Evolutionary conservation across 2,888 invertebrate species (phyloP).

Genomic region (Geotrupes spiniger): DNA sequence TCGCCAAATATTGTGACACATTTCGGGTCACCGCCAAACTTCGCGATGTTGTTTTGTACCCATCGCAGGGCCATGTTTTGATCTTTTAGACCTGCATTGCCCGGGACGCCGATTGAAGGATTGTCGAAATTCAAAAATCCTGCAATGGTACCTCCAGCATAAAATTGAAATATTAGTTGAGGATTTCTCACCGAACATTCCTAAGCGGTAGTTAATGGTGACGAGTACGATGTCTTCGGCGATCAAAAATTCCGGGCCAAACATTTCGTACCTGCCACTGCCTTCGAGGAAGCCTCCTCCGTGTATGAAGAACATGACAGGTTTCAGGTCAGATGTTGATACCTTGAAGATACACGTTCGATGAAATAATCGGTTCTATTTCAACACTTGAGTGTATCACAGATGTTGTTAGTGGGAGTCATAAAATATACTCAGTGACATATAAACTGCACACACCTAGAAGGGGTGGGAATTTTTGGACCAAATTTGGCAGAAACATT

Average conservation of each 20-base stretch:
- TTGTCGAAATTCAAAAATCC: slow-evolving; percentile 49
- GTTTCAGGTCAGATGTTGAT: slow-evolving; percentile 1
- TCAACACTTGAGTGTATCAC: too few relatives aligned
- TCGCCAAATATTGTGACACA: slow-evolving; percentile 52
- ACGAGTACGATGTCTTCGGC: slow-evolving; percentile 52
- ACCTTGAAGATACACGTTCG: too few relatives aligned
- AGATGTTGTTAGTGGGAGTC: too few relatives aligned
- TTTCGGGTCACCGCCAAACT: slow-evolving; percentile 49
- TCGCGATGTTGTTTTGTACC: slow-evolving; percentile 49
- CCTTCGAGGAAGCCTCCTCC: slow-evolving; percentile 53
- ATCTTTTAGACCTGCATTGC: slow-evolving; percentile 52
- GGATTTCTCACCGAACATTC: slow-evolving; percentile 38
- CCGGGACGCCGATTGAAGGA: slow-evolving; percentile 46
- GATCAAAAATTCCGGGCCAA: slow-evolving; percentile 51
- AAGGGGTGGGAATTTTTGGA: too few relatives aligned
- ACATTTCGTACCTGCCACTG: slow-evolving; percentile 42
- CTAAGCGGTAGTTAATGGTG: slow-evolving; percentile 52
- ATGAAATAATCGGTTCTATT: too few relatives aligned
- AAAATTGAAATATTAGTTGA: not conserved
- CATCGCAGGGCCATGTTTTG: slow-evolving; percentile 50
- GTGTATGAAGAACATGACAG: slow-evolving; percentile 40
- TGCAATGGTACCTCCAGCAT: too few relatives aligned
- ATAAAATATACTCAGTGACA: too few relatives aligned
- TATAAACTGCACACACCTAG: too few relatives aligned
- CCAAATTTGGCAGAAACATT: too few relatives aligned